Conservation (phyloP, 2,113 vertebrate genomes). For the Oryzias curvinotus region DNA sequence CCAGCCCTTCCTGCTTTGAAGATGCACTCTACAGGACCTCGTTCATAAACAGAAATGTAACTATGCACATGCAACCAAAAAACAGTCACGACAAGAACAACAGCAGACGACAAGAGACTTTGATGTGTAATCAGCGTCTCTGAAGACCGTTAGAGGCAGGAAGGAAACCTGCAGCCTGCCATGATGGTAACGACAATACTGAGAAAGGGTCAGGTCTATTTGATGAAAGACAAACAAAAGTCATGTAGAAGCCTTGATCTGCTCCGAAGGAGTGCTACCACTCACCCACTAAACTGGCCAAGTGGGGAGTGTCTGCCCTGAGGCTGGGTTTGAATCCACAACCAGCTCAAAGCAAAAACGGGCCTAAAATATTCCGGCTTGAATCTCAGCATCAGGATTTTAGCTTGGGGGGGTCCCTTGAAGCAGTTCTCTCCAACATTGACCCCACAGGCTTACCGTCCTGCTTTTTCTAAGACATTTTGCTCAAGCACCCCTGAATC, state of each 20-base stretch:
- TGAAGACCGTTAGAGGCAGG: slow-evolving; percentile 18
- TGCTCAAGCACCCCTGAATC: no score
- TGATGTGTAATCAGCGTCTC: slow-evolving; percentile 59
- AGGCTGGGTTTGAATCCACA: no score
- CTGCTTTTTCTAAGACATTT: no score
- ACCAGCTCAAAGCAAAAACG: no score
- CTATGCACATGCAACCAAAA: slow-evolving; percentile 11
- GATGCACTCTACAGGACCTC: background rate
- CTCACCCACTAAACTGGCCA: no score
- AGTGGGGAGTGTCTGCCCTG: no score
- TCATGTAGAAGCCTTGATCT: background rate
- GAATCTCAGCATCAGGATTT: no score
- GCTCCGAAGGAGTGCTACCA: no score
- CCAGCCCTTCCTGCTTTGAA: background rate
- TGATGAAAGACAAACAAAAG: slow-evolving; percentile 38
- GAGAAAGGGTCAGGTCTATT: slow-evolving; percentile 45
- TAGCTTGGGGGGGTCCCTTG: no score
- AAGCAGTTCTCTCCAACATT: no score
- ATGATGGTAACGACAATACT: slow-evolving; percentile 39
- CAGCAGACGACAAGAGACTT: slow-evolving; percentile 9
- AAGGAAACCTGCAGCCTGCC: slow-evolving; percentile 48
- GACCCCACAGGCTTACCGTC: no score
- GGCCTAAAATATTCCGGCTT: no score
- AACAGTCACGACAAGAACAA: slow-evolving; percentile 20
- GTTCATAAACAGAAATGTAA: slow-evolving; percentile 8